phyloP scores from a whole-genome alignment of 2,888 invertebrate genomes.

The Trisateles emortualis region DNA sequence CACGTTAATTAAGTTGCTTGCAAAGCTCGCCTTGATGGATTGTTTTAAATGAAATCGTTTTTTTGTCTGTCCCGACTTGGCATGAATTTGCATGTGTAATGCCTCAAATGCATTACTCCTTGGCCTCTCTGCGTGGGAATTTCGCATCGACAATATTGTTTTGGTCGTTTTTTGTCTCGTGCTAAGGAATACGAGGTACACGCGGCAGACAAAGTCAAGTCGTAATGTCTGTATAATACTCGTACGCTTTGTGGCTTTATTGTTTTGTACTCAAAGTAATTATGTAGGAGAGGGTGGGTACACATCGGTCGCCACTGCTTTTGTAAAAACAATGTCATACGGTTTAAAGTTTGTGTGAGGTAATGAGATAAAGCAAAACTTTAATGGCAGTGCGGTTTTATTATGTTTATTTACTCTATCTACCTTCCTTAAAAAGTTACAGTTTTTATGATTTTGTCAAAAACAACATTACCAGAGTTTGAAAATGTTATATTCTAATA shows the following conservation, averaged over 20 bases:
- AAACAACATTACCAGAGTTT: too few species aligned
- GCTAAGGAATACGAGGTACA: conserved; percentile 59
- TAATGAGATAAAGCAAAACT: background rate
- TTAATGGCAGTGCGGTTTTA: too few species aligned
- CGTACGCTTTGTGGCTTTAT: conserved; percentile 28
- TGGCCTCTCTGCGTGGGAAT: conserved; percentile 70
- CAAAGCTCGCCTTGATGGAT: conserved; percentile 76
- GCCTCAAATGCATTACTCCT: conserved; percentile 72
- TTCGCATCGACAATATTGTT: conserved; percentile 61
- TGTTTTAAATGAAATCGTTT: conserved; percentile 71
- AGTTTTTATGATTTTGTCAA: too few species aligned
- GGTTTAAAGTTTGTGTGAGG: background rate
- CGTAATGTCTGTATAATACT: conserved; percentile 50
- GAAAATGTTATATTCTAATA: too few species aligned
- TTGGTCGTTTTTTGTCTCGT: conserved; percentile 72
- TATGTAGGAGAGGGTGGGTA: background rate
- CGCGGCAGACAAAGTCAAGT: conserved; percentile 42
- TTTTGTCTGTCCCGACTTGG: conserved; percentile 67
- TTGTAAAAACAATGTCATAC: background rate
- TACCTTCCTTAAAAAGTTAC: too few species aligned
- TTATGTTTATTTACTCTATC: too few species aligned
- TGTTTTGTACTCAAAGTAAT: conserved; percentile 12
- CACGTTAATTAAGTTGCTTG: conserved; percentile 78
- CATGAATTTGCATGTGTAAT: conserved; percentile 80
- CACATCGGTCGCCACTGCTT: background rate